A percentile compares a stretch with the other conserved stretches of the same genome.
Conservation (phyloP, 1,140 invertebrate genomes). For the Carcinoscorpius rotundicauda region DNA sequence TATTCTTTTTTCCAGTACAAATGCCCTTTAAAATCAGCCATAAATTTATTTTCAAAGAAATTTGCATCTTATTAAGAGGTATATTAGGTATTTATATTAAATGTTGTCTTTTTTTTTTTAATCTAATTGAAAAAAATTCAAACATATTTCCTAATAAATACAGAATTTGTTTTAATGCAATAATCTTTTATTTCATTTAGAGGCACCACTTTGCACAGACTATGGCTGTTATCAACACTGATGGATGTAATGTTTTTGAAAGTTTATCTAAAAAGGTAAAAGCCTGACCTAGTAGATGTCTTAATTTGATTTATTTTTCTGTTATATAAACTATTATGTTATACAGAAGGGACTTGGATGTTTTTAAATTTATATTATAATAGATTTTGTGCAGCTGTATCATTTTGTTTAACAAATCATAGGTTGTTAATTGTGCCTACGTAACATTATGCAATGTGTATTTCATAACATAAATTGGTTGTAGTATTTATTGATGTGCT, state of each 20-base stretch:
- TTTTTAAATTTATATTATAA: slow-evolving; percentile 1
- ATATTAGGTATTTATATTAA: too few relatives aligned
- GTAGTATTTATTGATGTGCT: too few relatives aligned
- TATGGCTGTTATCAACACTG: slow-evolving; percentile 68
- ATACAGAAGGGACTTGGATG: not conserved
- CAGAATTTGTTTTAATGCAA: not conserved
- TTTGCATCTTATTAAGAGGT: too few relatives aligned
- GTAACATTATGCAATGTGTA: too few relatives aligned
- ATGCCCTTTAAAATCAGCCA: not conserved
- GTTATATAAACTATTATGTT: too few relatives aligned
- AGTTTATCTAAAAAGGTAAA: slow-evolving; percentile 34
- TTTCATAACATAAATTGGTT: too few relatives aligned
- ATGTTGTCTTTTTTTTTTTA: not conserved
- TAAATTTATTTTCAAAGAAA: not conserved
- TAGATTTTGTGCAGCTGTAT: not conserved
- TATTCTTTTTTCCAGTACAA: too few relatives aligned
- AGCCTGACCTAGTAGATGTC: too few relatives aligned
- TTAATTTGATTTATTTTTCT: too few relatives aligned
- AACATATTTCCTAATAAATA: not conserved
- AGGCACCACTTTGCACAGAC: slow-evolving; percentile 75
- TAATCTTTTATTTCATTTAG: slow-evolving; percentile 20
- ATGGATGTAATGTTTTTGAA: slow-evolving; percentile 74
- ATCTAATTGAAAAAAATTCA: not conserved
- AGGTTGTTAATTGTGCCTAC: too few relatives aligned
- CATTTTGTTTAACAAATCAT: too few relatives aligned